These are phyloP conservation scores for Actenoides lindsayi DNA, from an alignment of 2,113 vertebrate species.

Conservation along the genomic window DNA sequence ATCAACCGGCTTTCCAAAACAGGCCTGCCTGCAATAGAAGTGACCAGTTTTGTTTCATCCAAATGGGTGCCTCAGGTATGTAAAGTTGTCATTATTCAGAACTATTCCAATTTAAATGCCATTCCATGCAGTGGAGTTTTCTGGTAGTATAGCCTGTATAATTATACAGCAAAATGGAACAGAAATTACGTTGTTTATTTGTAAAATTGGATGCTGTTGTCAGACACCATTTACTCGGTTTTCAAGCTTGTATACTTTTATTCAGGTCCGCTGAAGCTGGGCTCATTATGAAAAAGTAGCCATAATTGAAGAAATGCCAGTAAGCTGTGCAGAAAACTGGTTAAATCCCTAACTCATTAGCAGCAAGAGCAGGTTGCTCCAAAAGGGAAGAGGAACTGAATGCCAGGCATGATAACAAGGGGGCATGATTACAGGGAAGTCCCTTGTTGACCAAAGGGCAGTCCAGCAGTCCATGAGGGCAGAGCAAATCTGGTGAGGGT, in stretches of 20 bases:
- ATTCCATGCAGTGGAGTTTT: neutral
- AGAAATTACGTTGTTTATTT: neutral
- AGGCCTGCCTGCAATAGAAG: constrained; percentile 90
- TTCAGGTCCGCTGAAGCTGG: neutral
- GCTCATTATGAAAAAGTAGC: neutral
- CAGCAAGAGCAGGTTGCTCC: neutral
- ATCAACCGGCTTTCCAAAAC: constrained; percentile 91
- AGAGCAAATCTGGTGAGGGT: neutral
- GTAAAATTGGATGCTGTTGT: neutral
- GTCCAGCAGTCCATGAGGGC: accelerated
- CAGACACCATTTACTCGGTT: neutral
- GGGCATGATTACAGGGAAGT: no score
- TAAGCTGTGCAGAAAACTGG: neutral
- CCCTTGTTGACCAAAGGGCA: neutral
- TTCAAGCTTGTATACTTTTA: neutral
- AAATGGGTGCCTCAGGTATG: constrained; percentile 96
- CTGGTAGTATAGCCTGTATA: neutral
- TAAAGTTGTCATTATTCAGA: neutral
- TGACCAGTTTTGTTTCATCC: constrained; percentile 95
- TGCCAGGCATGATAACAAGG: neutral
- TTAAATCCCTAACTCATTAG: neutral
- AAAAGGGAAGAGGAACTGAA: neutral
- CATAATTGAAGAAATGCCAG: neutral
- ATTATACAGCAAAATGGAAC: neutral
- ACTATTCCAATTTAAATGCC: neutral